Conservation (phyloP, 2,888 invertebrate species). For the Dascillus cervinus region DNA sequence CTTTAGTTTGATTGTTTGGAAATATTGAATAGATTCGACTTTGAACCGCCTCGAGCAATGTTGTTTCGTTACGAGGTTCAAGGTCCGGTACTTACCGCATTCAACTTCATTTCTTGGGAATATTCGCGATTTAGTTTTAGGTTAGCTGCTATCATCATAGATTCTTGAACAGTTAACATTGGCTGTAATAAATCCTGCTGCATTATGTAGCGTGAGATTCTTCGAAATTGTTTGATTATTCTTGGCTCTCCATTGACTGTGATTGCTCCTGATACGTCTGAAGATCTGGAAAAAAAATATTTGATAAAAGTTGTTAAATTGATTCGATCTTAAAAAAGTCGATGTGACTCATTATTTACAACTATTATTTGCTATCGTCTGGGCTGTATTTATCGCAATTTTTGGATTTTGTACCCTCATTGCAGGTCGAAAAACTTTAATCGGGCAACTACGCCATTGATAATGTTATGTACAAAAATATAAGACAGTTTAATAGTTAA, state of each 20-base stretch:
- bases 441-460: no score
- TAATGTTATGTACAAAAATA: no score
- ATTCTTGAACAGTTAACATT: constrained; percentile 77
- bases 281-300: neutral
- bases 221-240: constrained; percentile 70
- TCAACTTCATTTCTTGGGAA: constrained; percentile 53
- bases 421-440: no score
- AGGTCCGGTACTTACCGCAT: constrained; percentile 53
- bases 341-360: no score
- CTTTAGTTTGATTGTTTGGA: no score
- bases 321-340: no score
- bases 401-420: no score
- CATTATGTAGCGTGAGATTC: constrained; percentile 92
- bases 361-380: no score
- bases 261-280: constrained; percentile 61
- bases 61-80: neutral
- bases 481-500: no score
- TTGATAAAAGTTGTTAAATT: no score
- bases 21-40: no score
- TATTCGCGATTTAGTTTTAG: constrained; percentile 71
- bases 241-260: constrained; percentile 73
- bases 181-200: constrained; percentile 83
- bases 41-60: neutral
- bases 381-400: no score
- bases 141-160: constrained; percentile 83